phyloP scores from a whole-genome alignment of 2,888 invertebrate genomes.

The Agrotis segetum region DNA sequence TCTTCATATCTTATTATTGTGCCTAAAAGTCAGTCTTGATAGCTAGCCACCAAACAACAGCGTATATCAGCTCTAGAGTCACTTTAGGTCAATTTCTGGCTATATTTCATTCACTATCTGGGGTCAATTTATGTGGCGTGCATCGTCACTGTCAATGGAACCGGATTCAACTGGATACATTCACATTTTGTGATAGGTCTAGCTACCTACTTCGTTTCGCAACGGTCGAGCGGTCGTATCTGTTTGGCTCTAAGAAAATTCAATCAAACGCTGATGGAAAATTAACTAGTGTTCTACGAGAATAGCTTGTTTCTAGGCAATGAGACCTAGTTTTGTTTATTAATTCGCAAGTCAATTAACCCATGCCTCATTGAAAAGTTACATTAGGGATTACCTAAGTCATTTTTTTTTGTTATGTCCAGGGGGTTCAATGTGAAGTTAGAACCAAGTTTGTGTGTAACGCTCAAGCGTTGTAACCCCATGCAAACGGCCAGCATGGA shows the following conservation, averaged over 20 bases:
- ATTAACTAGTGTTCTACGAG: background rate
- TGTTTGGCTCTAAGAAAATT: constrained; percentile 1
- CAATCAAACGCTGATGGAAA: background rate
- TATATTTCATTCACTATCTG: constrained; percentile 62
- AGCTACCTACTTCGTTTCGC: constrained; percentile 18
- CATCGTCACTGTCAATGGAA: constrained; percentile 47
- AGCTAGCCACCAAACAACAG: constrained; percentile 52
- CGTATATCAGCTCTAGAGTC: constrained; percentile 55
- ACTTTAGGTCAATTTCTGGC: constrained; percentile 52
- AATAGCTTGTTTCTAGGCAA: background rate
- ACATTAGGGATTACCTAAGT: no score
- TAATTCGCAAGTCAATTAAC: no score
- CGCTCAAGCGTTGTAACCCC: no score
- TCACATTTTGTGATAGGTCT: constrained; percentile 20
- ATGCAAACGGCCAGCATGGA: no score
- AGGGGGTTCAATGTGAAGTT: no score
- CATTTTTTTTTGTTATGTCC: no score
- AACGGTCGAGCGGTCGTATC: constrained; percentile 1
- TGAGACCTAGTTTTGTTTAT: background rate
- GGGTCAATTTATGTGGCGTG: constrained; percentile 53
- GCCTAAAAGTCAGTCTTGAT: constrained; percentile 47
- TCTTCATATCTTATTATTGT: constrained; percentile 27
- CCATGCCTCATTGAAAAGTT: no score
- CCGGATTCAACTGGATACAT: constrained; percentile 45
- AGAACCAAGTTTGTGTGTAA: no score